phyloP scores from a whole-genome alignment of 2,113 vertebrate genomes.

The Pteronura brasiliensis region DNA sequence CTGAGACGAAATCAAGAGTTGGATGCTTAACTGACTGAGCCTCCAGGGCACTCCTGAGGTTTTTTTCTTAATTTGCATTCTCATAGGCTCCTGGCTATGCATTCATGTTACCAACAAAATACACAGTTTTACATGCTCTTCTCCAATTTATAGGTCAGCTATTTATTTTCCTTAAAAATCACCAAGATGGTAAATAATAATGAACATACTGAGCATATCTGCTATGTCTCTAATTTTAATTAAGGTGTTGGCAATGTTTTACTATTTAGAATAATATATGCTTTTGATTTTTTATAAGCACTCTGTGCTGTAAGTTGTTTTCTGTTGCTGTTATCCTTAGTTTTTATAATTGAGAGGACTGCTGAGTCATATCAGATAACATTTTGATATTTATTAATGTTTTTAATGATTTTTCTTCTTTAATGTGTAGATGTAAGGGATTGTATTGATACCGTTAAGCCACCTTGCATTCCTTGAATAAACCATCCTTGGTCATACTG shows the following conservation, averaged over 20 bases:
- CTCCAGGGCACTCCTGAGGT: not conserved
- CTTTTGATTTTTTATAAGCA: not conserved
- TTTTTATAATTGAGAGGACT: conserved; percentile 22
- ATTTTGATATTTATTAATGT: not conserved
- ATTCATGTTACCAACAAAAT: conserved; percentile 10
- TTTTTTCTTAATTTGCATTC: not conserved
- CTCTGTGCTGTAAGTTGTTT: not conserved
- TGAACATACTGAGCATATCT: not conserved
- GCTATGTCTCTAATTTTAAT: not conserved
- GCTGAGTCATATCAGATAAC: not conserved
- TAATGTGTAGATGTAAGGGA: not conserved
- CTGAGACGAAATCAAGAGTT: not conserved
- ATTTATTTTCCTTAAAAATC: conserved; percentile 14
- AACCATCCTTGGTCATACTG: not conserved
- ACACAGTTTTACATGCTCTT: not conserved
- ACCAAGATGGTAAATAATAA: not conserved
- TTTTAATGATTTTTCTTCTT: not conserved
- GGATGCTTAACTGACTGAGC: not conserved
- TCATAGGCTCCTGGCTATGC: not conserved
- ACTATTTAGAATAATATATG: not conserved
- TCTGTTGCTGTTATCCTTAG: not conserved
- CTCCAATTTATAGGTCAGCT: not conserved
- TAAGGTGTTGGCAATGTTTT: not conserved
- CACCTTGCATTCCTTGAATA: not conserved
- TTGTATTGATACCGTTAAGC: not conserved